These are phyloP conservation scores for Mus spicilegus DNA, from an alignment of 2,113 vertebrate genomes.

Conservation along the genomic window DNA sequence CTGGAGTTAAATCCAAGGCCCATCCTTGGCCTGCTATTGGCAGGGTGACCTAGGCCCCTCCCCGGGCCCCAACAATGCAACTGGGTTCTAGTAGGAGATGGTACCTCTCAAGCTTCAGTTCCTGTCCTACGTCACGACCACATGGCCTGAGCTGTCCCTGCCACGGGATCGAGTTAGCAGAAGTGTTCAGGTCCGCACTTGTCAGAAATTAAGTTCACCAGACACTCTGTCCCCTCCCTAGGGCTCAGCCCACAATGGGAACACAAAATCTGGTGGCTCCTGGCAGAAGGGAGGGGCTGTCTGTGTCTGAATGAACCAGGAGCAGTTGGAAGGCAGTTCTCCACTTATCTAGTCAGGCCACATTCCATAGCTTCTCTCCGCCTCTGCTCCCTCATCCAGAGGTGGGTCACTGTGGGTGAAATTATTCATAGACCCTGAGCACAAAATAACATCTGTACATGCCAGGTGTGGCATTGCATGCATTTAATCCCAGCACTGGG, in stretches of 20 bases:
- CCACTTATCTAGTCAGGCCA: background rate
- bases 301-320: background rate
- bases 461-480: background rate
- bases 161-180: background rate
- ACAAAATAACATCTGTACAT: background rate
- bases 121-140: background rate
- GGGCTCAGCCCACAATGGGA: background rate
- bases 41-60: background rate
- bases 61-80: background rate
- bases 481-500: background rate
- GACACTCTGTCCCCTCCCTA: too few relatives aligned
- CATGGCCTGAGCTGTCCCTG: rapidly evolving
- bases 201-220: background rate
- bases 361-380: background rate
- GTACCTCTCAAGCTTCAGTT: background rate
- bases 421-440: background rate
- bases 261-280: background rate
- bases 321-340: background rate
- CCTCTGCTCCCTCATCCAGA: background rate
- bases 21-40: background rate
- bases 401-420: background rate
- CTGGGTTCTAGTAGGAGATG: background rate
- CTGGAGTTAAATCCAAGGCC: background rate
- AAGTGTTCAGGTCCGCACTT: background rate
- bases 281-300: background rate